Conservation (phyloP, 2,113 vertebrate genomes). For the Desmodus rotundus region DNA sequence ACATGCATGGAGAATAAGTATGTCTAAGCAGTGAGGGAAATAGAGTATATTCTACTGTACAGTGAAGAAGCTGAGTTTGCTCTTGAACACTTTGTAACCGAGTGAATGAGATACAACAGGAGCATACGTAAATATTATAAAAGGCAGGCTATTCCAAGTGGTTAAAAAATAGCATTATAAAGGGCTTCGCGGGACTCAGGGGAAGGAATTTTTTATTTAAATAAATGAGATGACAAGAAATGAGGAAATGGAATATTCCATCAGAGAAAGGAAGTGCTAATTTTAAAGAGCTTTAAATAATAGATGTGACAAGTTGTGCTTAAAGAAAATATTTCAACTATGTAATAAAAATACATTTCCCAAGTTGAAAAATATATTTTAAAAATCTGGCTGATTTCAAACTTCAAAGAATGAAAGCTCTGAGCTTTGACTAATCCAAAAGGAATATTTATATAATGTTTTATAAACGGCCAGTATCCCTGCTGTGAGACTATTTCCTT, state of each 20-base stretch:
- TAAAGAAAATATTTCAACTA: conserved; percentile 72
- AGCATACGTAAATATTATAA: conserved; percentile 27
- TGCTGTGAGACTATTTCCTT: conserved; percentile 53
- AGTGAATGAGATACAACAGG: not conserved
- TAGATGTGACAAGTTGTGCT: conserved; percentile 60
- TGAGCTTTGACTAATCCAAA: conserved; percentile 52
- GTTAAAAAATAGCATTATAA: not conserved
- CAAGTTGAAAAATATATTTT: conserved; percentile 60
- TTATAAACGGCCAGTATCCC: conserved; percentile 40
- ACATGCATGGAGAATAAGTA: not conserved
- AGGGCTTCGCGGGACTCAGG: not conserved
- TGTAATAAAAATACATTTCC: conserved; percentile 65
- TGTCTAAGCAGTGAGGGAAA: not conserved
- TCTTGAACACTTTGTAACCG: not conserved
- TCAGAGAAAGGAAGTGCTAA: conserved; percentile 62
- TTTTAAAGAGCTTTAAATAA: conserved; percentile 70
- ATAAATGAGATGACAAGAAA: conserved; percentile 66
- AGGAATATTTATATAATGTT: conserved; percentile 68
- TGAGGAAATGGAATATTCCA: conserved; percentile 69
- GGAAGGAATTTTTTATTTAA: conserved; percentile 52
- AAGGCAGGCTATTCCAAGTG: conserved; percentile 13
- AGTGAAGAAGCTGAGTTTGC: not conserved
- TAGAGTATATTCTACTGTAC: not conserved
- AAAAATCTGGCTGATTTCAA: conserved; percentile 63
- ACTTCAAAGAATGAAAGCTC: conserved; percentile 52